Evolutionary conservation across 2,888 invertebrate species (phyloP).

Genomic region (Carterocephalus palaemon): DNA sequence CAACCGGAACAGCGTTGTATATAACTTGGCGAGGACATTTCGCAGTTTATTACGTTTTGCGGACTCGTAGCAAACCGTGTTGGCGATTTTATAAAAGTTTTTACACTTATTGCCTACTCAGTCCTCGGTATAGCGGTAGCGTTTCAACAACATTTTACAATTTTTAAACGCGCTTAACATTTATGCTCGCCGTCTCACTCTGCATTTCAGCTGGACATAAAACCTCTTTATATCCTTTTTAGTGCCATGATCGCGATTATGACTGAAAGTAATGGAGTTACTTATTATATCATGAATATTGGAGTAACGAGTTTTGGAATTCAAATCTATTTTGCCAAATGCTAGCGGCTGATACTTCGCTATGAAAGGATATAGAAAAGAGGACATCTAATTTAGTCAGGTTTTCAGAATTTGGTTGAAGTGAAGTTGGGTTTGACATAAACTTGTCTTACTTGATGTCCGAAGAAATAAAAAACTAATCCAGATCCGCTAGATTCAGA

Average conservation of each 20-base stretch:
- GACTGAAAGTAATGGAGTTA: not conserved
- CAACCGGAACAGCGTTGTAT: constrained; percentile 16
- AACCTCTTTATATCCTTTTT: constrained; percentile 31
- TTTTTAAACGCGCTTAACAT: constrained; percentile 49
- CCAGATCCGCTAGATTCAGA: too few relatives aligned
- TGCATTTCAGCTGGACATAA: constrained; percentile 3
- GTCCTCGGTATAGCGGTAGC: constrained; percentile 41
- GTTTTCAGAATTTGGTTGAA: too few relatives aligned
- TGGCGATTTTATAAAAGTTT: constrained; percentile 66
- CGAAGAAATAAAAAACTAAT: too few relatives aligned
- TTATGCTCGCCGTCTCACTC: constrained; percentile 19
- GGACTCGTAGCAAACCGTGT: constrained; percentile 40
- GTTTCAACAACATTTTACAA: constrained; percentile 49
- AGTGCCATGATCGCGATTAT: not conserved
- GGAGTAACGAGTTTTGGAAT: too few relatives aligned
- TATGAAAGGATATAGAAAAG: too few relatives aligned
- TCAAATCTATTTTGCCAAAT: too few relatives aligned
- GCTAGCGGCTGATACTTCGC: too few relatives aligned
- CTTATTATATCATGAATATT: too few relatives aligned
- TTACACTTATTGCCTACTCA: constrained; percentile 56
- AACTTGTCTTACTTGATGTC: too few relatives aligned
- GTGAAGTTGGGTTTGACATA: too few relatives aligned
- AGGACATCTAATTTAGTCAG: too few relatives aligned
- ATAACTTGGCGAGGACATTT: constrained; percentile 50
- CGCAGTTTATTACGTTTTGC: constrained; percentile 61